phyloP scores from a whole-genome alignment of 1,140 invertebrate genomes.

The Tenebrio molitor region DNA sequence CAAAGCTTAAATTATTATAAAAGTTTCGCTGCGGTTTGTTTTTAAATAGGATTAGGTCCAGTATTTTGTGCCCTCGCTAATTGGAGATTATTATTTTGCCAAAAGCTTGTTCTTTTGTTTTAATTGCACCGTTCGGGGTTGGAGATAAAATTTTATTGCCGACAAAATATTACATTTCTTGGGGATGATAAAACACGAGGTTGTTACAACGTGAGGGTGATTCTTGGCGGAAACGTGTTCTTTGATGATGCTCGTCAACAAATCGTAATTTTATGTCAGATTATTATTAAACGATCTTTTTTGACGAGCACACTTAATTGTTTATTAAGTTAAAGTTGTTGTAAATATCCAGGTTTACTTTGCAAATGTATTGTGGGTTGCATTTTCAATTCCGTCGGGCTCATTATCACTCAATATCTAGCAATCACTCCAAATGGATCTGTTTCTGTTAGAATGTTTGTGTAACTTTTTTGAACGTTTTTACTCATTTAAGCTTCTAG shows the following conservation, averaged over 20 bases:
- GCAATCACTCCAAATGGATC: too few relatives aligned
- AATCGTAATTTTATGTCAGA: too few relatives aligned
- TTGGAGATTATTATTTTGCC: conserved; percentile 60
- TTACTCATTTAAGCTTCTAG: too few relatives aligned
- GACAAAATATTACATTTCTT: conserved; percentile 36
- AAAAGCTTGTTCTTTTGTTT: conserved; percentile 59
- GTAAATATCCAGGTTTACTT: too few relatives aligned
- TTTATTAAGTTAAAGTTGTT: too few relatives aligned
- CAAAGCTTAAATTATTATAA: conserved; percentile 61
- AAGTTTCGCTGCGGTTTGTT: conserved; percentile 59
- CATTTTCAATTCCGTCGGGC: too few relatives aligned
- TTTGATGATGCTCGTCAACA: background rate
- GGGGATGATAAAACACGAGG: conserved; percentile 6
- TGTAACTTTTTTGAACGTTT: too few relatives aligned
- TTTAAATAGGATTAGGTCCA: conserved; percentile 59
- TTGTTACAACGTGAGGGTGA: background rate
- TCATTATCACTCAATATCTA: too few relatives aligned
- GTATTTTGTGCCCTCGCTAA: conserved; percentile 58
- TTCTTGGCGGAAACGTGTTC: background rate
- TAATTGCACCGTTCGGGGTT: conserved; percentile 51
- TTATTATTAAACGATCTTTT: too few relatives aligned
- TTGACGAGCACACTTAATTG: too few relatives aligned
- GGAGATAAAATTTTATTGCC: conserved; percentile 58
- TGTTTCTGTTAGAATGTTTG: too few relatives aligned
- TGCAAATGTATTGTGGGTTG: too few relatives aligned